Base-by-base conservation (phyloP, 2,888 invertebrate species). In the Hoplodrina blanda region DNA sequence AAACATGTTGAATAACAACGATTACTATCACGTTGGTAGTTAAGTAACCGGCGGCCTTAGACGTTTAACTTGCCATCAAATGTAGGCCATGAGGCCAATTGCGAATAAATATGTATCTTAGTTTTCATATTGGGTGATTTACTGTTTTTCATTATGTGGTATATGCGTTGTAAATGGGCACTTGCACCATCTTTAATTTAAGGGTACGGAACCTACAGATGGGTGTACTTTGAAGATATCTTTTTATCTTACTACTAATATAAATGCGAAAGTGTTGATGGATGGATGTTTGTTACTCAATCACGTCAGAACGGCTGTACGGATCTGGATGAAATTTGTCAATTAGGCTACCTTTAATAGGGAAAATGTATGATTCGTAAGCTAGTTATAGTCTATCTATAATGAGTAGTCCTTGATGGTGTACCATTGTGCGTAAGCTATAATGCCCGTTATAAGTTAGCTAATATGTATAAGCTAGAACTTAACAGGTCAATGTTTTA, bases 1-100 rank as follows among this genome's bases (percentile, higher is more conserved):
- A 78, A 81, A 64, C 65, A 62, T 69, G 84, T 84, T 84, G 77
- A 55, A 83, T 81, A 84, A 84, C 76, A 73, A 15, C 68, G 70
- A 84, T 84, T 70, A 76, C 75, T 76, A 81, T 82, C 81, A 66
- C 66, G 69, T 80, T 50, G 53, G 30, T 11, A n/a, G 77, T 77
- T 83, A 81, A 76, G 83, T 83, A 87, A 88, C 80, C 69, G 78
- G 80, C 53, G 84, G 82, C 84, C 87, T 83, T 81, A 82, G 76
- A 81, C 78, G 55, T 80, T 72, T 71, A 75, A 72, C 65, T 72
- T 76, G 75, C 71, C 80, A 83, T 81, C 70, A 63, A 60, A 86
- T 83, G 85, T 88, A 81, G 85, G 87, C 78, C 81, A 87, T 73
- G 81, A 81, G 80, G 83, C 75, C 83, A 83, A 85, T 84, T 83